These are phyloP conservation scores for Aelia acuminata DNA, from an alignment of 2,888 invertebrate genomes.

Conservation along the genomic window DNA sequence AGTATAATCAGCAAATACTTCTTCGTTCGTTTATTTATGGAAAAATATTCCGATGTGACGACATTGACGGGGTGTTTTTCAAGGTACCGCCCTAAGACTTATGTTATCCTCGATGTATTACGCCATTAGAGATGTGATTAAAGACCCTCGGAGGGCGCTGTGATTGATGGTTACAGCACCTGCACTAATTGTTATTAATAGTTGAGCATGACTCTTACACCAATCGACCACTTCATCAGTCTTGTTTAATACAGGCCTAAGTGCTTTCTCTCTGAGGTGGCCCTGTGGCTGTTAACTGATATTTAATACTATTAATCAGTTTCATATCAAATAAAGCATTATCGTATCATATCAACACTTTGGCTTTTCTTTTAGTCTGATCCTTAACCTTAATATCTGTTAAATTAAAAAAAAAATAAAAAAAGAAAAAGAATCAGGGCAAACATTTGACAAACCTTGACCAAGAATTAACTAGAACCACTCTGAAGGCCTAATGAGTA, in stretches of 20 bases:
- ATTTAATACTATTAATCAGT: not conserved
- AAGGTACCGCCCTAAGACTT: not conserved
- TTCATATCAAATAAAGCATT: no score
- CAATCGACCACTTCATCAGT: constrained; percentile 4
- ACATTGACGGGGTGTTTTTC: not conserved
- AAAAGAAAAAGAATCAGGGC: no score
- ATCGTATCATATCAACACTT: no score
- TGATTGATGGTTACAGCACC: constrained; percentile 16
- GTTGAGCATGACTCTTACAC: constrained; percentile 23
- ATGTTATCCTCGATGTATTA: not conserved
- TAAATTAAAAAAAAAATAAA: no score
- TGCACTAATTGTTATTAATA: constrained; percentile 45
- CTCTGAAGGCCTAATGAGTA: no score
- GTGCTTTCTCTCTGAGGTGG: not conserved
- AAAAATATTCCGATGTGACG: not conserved
- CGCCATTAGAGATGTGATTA: constrained; percentile 3
- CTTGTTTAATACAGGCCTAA: constrained; percentile 10
- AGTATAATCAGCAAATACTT: not conserved
- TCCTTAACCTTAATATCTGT: no score
- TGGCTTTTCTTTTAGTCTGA: no score
- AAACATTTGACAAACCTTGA: no score
- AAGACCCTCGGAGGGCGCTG: not conserved
- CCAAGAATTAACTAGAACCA: no score
- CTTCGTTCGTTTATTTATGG: not conserved
- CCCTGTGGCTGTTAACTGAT: not conserved